These are phyloP conservation scores for Phoebastria nigripes DNA, from an alignment of 2,797 vertebrate species.

Conservation along the genomic window DNA sequence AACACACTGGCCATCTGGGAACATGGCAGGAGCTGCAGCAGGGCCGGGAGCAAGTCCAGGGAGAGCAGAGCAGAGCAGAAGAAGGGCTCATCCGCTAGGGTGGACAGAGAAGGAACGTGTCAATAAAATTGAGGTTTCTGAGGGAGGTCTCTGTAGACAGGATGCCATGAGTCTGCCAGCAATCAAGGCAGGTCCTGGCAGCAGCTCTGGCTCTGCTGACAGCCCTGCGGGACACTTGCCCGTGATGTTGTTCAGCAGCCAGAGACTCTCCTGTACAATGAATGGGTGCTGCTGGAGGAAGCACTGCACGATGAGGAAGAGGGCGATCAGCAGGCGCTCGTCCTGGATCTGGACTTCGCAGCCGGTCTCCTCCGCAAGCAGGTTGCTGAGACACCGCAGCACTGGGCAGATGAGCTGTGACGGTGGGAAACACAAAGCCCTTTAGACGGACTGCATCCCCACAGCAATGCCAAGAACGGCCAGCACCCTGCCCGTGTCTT, in stretches of 20 bases:
- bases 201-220: background rate
- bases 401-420: slow-evolving; percentile 88
- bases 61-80: slow-evolving; percentile 82
- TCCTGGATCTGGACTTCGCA: slow-evolving; percentile 65
- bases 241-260: slow-evolving; percentile 95
- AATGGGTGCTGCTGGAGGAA: slow-evolving; percentile 79
- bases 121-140: background rate
- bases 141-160: background rate
- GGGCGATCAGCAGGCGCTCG: slow-evolving; percentile 74
- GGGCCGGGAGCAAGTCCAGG: slow-evolving; percentile 79
- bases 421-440: background rate
- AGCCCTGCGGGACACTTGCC: slow-evolving; percentile 60
- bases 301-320: slow-evolving; percentile 82
- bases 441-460: fast-evolving
- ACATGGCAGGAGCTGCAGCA: slow-evolving; percentile 84
- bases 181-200: fast-evolving
- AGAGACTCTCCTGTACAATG: slow-evolving; percentile 84
- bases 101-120: background rate
- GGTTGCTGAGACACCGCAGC: slow-evolving; percentile 87
- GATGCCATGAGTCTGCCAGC: background rate
- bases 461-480: fast-evolving
- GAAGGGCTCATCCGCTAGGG: slow-evolving; percentile 76
- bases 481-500: background rate
- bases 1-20: slow-evolving; percentile 81
- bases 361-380: slow-evolving; percentile 73